Percentiles rank a stretch among this genome's conserved stretches.
Conservation (phyloP, 2,797 vertebrate genomes). For the Urophycis tenuis region DNA sequence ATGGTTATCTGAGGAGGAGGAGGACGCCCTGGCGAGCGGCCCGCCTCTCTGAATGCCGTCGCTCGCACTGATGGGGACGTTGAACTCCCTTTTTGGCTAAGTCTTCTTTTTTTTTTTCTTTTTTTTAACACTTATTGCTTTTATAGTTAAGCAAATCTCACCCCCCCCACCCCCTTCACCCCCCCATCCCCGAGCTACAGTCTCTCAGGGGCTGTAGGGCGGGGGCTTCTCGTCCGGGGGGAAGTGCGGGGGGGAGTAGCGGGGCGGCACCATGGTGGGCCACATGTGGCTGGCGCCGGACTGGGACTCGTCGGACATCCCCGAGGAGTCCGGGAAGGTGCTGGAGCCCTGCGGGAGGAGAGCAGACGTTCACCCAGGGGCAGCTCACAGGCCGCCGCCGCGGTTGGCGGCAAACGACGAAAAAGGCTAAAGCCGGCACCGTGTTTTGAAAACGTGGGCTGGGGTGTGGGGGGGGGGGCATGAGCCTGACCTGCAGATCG, state of each 20-base stretch:
- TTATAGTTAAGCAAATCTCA: conserved; percentile 7
- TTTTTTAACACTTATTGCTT: neutral
- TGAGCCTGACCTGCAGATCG: conserved; percentile 84
- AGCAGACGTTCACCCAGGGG: neutral
- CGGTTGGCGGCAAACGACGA: too few species aligned
- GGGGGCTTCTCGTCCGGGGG: conserved; percentile 96
- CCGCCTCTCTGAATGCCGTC: neutral
- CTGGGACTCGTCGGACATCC: conserved; percentile 88
- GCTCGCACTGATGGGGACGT: too few species aligned
- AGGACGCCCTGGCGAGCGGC: neutral
- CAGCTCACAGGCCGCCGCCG: too few species aligned
- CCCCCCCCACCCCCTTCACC: too few species aligned
- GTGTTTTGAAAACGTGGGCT: too few species aligned
- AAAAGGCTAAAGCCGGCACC: too few species aligned
- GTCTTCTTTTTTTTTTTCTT: neutral
- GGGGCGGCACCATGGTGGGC: conserved; percentile 86
- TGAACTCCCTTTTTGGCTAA: too few species aligned
- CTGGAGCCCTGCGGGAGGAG: conserved; percentile 74
- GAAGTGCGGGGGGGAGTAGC: conserved; percentile 91
- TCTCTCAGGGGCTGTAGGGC: conserved; percentile 85
- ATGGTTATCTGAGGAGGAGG: neutral
- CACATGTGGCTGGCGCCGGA: conserved; percentile 91
- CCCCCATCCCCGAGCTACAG: neutral
- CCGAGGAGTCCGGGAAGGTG: conserved; percentile 81
- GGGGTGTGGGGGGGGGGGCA: neutral